These are phyloP conservation scores for Oreonectes daqikongensis DNA, from an alignment of 2,797 vertebrate species.

Conservation along the genomic window DNA sequence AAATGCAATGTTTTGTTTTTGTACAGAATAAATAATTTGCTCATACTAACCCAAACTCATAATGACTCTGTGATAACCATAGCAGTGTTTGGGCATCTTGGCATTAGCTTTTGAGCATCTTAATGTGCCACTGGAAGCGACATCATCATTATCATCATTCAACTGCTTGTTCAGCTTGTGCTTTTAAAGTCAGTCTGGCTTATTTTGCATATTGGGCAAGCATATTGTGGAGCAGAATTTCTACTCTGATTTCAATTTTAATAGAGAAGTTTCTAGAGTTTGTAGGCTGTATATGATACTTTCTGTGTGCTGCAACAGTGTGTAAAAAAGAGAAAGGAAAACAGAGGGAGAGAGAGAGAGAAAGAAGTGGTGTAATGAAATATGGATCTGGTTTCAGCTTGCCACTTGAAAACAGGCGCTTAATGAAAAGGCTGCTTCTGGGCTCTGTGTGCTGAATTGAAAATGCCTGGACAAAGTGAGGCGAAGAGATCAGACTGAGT, in stretches of 20 bases:
- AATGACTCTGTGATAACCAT: neutral
- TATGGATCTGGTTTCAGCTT: slow-evolving; percentile 74
- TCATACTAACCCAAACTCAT: neutral
- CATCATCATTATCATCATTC: neutral
- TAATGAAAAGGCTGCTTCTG: slow-evolving; percentile 76
- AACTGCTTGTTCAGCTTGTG: neutral
- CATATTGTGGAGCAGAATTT: slow-evolving; percentile 15
- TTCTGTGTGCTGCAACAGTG: slow-evolving; percentile 31
- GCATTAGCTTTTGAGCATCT: neutral
- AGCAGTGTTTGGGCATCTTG: neutral
- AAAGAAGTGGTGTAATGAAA: slow-evolving; percentile 76
- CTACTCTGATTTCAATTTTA: slow-evolving; percentile 28
- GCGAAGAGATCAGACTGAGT: slow-evolving; percentile 46
- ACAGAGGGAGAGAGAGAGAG: slow-evolving; percentile 47
- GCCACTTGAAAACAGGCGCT: slow-evolving; percentile 73
- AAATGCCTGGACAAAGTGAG: slow-evolving; percentile 40
- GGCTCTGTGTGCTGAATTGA: slow-evolving; percentile 52
- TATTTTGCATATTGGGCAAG: neutral
- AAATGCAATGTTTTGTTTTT: neutral
- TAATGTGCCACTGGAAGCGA: neutral
- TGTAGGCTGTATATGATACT: slow-evolving; percentile 18
- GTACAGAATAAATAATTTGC: neutral
- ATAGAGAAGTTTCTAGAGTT: slow-evolving; percentile 18
- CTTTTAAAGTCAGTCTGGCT: neutral
- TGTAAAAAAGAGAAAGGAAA: slow-evolving; percentile 23